These are phyloP conservation scores for Microctonus brassicae DNA, from an alignment of 2,888 invertebrate genomes.

Conservation along the genomic window DNA sequence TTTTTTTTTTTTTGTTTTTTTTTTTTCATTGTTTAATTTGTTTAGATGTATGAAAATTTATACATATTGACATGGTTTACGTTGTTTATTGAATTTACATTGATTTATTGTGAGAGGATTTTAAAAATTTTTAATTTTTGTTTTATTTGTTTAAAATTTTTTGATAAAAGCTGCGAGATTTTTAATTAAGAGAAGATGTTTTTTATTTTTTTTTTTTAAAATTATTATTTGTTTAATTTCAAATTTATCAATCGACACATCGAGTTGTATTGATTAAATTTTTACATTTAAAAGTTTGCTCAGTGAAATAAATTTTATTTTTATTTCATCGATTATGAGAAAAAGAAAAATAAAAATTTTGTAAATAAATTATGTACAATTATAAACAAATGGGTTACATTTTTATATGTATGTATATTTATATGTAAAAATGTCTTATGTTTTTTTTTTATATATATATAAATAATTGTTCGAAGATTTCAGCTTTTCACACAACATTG, in stretches of 20 bases:
- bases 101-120: background rate
- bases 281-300: conserved; percentile 21
- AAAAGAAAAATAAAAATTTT: background rate
- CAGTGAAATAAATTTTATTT: too few species aligned
- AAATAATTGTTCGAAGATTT: background rate
- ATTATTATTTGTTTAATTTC: background rate
- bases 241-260: conserved; percentile 38
- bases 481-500: background rate
- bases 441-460: background rate
- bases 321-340: too few species aligned
- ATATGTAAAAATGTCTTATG: too few species aligned
- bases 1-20: conserved; percentile 11
- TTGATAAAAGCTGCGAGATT: too few species aligned
- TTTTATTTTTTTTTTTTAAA: conserved; percentile 42
- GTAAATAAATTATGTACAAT: too few species aligned
- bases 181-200: background rate
- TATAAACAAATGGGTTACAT: conserved; percentile 35
- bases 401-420: too few species aligned
- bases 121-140: too few species aligned
- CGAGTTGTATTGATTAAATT: conserved; percentile 34
- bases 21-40: too few species aligned
- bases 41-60: background rate
- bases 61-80: conserved; percentile 11
- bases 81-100: background rate
- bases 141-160: too few species aligned